These are phyloP conservation scores for Eilema caniola DNA, from an alignment of 2,888 invertebrate species.

Conservation along the genomic window DNA sequence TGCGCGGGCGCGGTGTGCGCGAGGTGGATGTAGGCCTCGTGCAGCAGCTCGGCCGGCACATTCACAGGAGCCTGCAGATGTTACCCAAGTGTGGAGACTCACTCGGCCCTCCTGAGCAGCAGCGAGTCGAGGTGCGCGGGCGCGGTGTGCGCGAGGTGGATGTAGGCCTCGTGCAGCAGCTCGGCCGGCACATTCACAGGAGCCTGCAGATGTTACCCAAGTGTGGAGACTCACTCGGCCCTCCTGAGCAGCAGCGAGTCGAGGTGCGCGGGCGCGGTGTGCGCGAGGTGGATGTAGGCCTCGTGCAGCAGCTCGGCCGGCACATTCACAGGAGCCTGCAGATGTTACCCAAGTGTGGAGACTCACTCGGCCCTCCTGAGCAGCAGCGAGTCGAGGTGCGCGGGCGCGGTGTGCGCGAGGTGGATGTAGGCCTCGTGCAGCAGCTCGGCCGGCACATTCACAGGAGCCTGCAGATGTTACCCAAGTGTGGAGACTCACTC, in stretches of 20 bases:
- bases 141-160: slow-evolving; percentile 94
- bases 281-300: slow-evolving; percentile 94
- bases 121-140: slow-evolving; percentile 93
- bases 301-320: slow-evolving; percentile 94
- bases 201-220: too few relatives aligned
- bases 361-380: slow-evolving; percentile 84
- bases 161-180: slow-evolving; percentile 94
- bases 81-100: slow-evolving; percentile 54
- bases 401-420: slow-evolving; percentile 94
- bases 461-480: slow-evolving; percentile 43
- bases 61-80: slow-evolving; percentile 64
- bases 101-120: slow-evolving; percentile 84
- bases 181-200: slow-evolving; percentile 90
- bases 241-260: slow-evolving; percentile 88
- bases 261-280: slow-evolving; percentile 93
- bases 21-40: slow-evolving; percentile 95
- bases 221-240: slow-evolving; percentile 75
- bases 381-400: slow-evolving; percentile 90
- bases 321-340: slow-evolving; percentile 77
- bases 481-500: slow-evolving; percentile 69
- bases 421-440: slow-evolving; percentile 95
- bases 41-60: slow-evolving; percentile 92
- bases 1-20: slow-evolving; percentile 94
- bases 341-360: too few relatives aligned
- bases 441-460: slow-evolving; percentile 91